phyloP scores from a whole-genome alignment of 2,797 vertebrate species.

The Cephalopachus bancanus region DNA sequence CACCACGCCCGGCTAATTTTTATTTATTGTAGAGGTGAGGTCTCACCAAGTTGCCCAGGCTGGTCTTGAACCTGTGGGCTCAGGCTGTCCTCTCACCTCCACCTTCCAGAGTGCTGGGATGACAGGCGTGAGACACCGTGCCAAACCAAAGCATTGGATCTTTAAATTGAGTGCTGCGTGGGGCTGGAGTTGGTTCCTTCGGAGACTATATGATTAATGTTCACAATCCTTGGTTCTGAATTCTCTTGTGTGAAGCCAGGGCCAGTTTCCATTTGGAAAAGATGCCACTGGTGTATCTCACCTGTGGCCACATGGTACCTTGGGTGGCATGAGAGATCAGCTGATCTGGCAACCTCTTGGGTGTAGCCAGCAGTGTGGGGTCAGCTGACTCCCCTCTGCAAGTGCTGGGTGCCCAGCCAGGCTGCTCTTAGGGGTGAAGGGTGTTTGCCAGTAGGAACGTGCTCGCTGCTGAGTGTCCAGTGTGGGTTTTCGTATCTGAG shows the following conservation, averaged over 20 bases:
- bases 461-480: background rate
- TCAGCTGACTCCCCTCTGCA: accelerated
- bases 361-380: background rate
- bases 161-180: background rate
- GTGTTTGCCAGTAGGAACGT: accelerated
- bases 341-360: background rate
- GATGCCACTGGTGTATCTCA: background rate
- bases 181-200: background rate
- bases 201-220: background rate
- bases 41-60: no score
- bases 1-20: no score
- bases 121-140: no score
- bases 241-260: background rate
- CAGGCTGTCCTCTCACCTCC: no score
- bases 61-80: no score
- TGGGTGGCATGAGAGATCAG: background rate
- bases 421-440: background rate
- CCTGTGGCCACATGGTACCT: no score
- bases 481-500: background rate
- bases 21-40: no score
- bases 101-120: no score
- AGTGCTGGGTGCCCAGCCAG: background rate
- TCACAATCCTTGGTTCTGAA: conserved; percentile 2
- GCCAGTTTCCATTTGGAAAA: background rate
- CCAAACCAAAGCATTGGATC: no score